phyloP scores from a whole-genome alignment of 1,140 invertebrate genomes.

The Pogonomyrmex californicus region DNA sequence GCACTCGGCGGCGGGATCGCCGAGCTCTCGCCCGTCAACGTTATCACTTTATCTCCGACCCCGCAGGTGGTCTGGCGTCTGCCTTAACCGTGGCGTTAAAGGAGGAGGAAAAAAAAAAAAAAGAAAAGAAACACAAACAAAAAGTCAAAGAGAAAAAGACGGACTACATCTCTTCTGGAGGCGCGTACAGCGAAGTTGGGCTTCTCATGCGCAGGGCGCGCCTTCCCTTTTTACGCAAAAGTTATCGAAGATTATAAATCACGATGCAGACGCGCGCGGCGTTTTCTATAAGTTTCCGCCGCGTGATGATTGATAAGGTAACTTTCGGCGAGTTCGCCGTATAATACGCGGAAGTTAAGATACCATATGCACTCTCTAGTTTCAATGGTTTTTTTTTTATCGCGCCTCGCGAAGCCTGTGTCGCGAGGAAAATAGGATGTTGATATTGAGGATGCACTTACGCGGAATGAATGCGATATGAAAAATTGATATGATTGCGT shows the following conservation, averaged over 20 bases:
- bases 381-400: slow-evolving; percentile 29
- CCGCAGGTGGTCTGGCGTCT: slow-evolving; percentile 50
- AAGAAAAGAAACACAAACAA: neutral
- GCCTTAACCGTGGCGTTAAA: slow-evolving; percentile 33
- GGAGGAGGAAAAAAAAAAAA: neutral
- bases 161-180: slow-evolving; percentile 28
- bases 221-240: slow-evolving; percentile 59
- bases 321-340: slow-evolving; percentile 57
- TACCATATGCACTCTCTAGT: slow-evolving; percentile 47
- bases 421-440: neutral
- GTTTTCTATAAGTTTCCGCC: slow-evolving; percentile 70
- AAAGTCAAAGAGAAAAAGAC: neutral
- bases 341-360: slow-evolving; percentile 56
- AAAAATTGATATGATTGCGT: neutral
- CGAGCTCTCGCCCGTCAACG: slow-evolving; percentile 52
- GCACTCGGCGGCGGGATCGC: slow-evolving; percentile 59
- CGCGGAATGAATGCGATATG: neutral
- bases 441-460: neutral
- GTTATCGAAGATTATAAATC: slow-evolving; percentile 68
- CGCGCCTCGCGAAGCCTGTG: neutral
- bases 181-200: slow-evolving; percentile 45
- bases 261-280: slow-evolving; percentile 55
- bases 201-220: slow-evolving; percentile 11
- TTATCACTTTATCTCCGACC: slow-evolving; percentile 62
- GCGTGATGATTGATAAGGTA: slow-evolving; percentile 63